phyloP scores from a whole-genome alignment of 2,888 invertebrate genomes.

The Horisme vitalbata region DNA sequence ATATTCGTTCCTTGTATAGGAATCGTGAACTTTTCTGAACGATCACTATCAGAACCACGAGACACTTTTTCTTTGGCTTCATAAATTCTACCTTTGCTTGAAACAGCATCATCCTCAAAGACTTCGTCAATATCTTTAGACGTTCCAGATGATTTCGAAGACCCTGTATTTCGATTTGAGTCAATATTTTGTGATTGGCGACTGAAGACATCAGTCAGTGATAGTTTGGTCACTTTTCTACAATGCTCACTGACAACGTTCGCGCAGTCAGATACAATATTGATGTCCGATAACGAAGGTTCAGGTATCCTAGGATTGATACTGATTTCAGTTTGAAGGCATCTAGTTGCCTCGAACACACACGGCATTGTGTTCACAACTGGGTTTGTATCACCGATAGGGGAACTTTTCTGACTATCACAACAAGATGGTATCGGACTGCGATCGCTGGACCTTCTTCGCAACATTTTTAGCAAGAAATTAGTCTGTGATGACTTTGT shows the following conservation, averaged over 20 bases:
- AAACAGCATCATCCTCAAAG: constrained; percentile 9
- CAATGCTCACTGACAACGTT: constrained; percentile 52
- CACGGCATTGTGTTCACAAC: constrained; percentile 18
- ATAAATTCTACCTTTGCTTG: constrained; percentile 14
- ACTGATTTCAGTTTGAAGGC: constrained; percentile 72
- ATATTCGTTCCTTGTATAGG: constrained; percentile 75
- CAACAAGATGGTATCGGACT: constrained; percentile 33
- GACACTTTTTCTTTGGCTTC: constrained; percentile 11
- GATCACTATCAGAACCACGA: constrained; percentile 22
- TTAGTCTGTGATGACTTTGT: constrained; percentile 68
- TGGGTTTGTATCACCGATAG: constrained; percentile 13
- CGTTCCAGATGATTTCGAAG: constrained; percentile 26
- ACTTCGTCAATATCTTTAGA: constrained; percentile 22
- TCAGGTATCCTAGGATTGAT: constrained; percentile 70
- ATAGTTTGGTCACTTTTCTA: constrained; percentile 40
- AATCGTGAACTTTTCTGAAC: constrained; percentile 54
- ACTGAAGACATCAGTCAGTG: constrained; percentile 26
- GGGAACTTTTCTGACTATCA: constrained; percentile 9
- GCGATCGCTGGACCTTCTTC: constrained; percentile 34
- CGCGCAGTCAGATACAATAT: constrained; percentile 53
- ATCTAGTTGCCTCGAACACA: constrained; percentile 58
- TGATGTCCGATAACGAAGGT: constrained; percentile 64
- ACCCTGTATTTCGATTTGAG: constrained; percentile 7
- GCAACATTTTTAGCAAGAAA: constrained; percentile 46
- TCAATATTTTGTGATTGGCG: constrained; percentile 8